Evolutionary conservation across 2,797 vertebrate species (phyloP).

Genomic region (Caiman crocodilus): DNA sequence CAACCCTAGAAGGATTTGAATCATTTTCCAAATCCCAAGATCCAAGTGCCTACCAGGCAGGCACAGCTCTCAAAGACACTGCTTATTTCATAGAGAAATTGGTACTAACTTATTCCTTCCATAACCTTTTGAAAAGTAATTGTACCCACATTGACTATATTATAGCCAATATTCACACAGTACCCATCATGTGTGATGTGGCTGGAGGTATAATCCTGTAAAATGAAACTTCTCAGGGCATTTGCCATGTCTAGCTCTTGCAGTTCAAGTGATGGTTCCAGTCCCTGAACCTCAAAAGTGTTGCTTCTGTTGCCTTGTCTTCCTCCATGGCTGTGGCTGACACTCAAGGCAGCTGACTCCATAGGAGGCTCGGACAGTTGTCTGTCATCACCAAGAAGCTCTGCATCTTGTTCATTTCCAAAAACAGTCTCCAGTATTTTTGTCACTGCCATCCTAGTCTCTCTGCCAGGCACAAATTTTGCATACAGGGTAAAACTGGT

Average conservation of each 20-base stretch:
- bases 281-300: not conserved
- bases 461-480: not conserved
- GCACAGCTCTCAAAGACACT: not conserved
- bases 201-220: constrained; percentile 9
- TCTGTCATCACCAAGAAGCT: not conserved
- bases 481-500: accelerated
- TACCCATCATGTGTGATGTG: constrained; percentile 35
- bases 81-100: not conserved
- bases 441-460: not conserved
- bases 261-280: constrained; percentile 39
- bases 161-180: not conserved
- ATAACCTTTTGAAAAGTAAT: not conserved
- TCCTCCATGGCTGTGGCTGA: accelerated
- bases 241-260: accelerated
- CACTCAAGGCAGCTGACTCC: not conserved
- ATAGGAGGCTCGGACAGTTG: not conserved
- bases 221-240: not conserved
- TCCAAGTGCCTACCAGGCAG: accelerated
- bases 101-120: not conserved
- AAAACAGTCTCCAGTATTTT: not conserved
- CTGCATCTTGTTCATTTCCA: not conserved
- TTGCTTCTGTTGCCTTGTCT: not conserved
- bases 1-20: not conserved
- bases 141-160: not conserved
- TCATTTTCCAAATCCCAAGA: not conserved